A percentile compares a stretch with the other conserved stretches of the same genome.
Evolutionary conservation across 2,113 vertebrate genomes (phyloP).

Genomic region (Illadopsis cleaveri): DNA sequence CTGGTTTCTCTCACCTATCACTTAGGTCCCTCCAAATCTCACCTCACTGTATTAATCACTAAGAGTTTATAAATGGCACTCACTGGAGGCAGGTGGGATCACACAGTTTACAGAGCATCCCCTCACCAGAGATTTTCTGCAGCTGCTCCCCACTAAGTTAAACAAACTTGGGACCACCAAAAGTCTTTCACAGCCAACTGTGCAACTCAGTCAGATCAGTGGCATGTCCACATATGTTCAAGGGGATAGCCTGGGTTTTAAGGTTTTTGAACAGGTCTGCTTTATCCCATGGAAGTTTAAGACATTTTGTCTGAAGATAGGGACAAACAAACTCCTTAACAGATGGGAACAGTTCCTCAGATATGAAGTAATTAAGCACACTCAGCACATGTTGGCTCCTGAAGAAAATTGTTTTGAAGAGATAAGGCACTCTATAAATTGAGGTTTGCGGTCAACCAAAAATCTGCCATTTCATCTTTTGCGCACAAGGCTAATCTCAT

Average conservation of each 20-base stretch:
- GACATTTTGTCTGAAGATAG: not conserved
- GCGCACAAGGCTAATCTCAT: slow-evolving; percentile 32
- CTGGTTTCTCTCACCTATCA: not conserved
- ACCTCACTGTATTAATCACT: not conserved
- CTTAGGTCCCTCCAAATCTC: not conserved
- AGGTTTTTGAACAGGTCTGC: not conserved
- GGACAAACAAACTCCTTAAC: slow-evolving; percentile 4
- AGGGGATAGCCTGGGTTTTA: not conserved
- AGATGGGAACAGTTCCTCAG: not conserved
- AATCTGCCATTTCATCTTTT: slow-evolving; percentile 47
- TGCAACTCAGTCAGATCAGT: not conserved
- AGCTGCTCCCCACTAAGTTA: not conserved
- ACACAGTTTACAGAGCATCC: not conserved
- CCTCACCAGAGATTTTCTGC: not conserved
- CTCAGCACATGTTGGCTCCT: not conserved
- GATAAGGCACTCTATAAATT: slow-evolving; percentile 53
- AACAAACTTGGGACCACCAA: not conserved
- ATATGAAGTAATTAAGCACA: slow-evolving; percentile 29
- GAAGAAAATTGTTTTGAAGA: not conserved
- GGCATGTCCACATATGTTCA: not conserved
- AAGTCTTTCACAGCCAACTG: not conserved
- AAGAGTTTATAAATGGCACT: not conserved
- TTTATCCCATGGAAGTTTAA: not conserved
- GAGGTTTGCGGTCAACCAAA: slow-evolving; percentile 15
- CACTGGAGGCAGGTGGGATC: not conserved